Evolutionary conservation across 2,888 invertebrate genomes (phyloP).

Genomic region (Drosophila kanekoi): DNA sequence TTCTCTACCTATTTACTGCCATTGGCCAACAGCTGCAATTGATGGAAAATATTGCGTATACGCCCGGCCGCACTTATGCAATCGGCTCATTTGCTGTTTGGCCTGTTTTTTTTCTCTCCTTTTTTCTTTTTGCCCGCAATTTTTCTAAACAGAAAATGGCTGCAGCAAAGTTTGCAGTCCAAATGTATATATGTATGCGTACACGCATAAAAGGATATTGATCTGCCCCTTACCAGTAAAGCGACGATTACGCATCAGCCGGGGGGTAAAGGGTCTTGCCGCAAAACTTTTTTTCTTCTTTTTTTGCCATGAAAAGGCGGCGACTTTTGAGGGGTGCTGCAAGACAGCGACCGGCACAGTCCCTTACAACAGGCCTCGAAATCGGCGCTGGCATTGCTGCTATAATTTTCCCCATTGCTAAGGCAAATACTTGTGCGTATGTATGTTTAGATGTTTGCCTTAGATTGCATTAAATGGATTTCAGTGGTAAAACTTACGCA

Average conservation of each 20-base stretch:
- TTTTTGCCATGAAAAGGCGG: constrained; percentile 38
- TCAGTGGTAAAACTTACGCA: constrained; percentile 65
- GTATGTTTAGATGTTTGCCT: constrained; percentile 15
- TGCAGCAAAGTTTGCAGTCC: constrained; percentile 43
- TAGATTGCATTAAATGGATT: constrained; percentile 54
- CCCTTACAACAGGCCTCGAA: constrained; percentile 57
- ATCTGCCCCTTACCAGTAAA: constrained; percentile 74
- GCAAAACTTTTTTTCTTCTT: constrained; percentile 62
- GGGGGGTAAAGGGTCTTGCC: constrained; percentile 43
- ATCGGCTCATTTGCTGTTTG: constrained; percentile 57
- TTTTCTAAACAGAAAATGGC: constrained; percentile 69
- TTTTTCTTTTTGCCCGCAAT: constrained; percentile 46
- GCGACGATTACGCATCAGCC: constrained; percentile 73
- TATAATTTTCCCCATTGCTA: constrained; percentile 53
- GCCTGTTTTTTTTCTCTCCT: constrained; percentile 49
- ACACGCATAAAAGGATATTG: constrained; percentile 81
- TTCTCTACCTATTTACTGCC: constrained; percentile 33
- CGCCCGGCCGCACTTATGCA: constrained; percentile 71
- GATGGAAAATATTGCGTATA: constrained; percentile 79
- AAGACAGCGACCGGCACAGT: constrained; percentile 40
- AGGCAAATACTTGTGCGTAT: constrained; percentile 27
- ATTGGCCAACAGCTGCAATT: constrained; percentile 73
- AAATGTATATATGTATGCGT: constrained; percentile 28
- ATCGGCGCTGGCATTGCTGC: constrained; percentile 62
- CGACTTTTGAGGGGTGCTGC: constrained; percentile 58